Conservation (phyloP, 64 coral and sea anemone species). For the Orbicella faveolata region DNA sequence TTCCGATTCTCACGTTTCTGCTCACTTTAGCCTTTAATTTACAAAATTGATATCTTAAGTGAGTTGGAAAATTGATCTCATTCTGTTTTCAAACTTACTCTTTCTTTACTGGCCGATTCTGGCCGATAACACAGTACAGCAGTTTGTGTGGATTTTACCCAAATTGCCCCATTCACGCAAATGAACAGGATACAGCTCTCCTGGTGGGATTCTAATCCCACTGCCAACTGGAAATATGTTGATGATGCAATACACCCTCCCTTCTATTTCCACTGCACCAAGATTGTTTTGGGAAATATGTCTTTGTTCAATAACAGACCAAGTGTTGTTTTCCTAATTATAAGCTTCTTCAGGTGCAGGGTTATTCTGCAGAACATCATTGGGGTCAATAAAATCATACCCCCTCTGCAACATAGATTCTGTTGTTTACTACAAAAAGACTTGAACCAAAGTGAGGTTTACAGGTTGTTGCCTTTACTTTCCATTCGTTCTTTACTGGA, state of each 20-base stretch:
- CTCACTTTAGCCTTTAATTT: no score
- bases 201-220: constrained; percentile 18
- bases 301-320: constrained; percentile 20
- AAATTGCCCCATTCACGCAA: constrained; percentile 7
- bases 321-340: constrained; percentile 5
- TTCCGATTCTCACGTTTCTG: no score
- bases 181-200: constrained; percentile 25
- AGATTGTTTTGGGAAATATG: constrained; percentile 36
- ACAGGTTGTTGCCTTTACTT: not conserved
- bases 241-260: not conserved
- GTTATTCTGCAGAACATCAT: no score
- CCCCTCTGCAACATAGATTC: not conserved
- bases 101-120: not conserved
- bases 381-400: not conserved
- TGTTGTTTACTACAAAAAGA: not conserved
- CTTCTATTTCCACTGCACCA: constrained; percentile 7
- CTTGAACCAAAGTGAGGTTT: not conserved
- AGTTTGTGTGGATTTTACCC: not conserved
- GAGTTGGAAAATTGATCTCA: no score
- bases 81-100: not conserved
- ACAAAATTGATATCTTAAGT: not conserved
- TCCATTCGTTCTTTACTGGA: not conserved
- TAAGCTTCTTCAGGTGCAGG: constrained; percentile 28
- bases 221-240: not conserved
- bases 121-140: not conserved